Evolutionary conservation across 1,140 invertebrate species (phyloP).

Genomic region (Megalopta genalis): DNA sequence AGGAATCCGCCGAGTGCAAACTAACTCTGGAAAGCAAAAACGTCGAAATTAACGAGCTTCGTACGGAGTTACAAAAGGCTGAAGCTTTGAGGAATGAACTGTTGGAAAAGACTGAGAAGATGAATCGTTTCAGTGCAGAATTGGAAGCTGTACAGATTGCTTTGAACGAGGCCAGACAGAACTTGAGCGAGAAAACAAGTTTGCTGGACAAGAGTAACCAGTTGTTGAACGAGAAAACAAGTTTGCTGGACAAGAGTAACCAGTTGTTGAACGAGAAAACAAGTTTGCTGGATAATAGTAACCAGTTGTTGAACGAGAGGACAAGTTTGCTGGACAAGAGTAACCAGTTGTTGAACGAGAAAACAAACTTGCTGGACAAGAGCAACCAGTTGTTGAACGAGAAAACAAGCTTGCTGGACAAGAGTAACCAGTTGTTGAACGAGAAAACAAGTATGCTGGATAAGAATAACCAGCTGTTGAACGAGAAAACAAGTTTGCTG

Average conservation of each 20-base stretch:
- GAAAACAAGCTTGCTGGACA: constrained; percentile 44
- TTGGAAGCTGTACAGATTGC: constrained; percentile 5
- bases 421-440: no score
- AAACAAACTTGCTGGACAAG: constrained; percentile 42
- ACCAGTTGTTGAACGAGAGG: constrained; percentile 30
- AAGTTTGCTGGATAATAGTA: no score
- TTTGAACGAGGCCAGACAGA: constrained; percentile 24
- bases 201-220: constrained; percentile 25
- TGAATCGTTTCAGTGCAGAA: constrained; percentile 29
- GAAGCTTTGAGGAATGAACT: constrained; percentile 24
- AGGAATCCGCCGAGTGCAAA: constrained; percentile 20
- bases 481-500: constrained; percentile 38
- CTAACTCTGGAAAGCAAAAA: constrained; percentile 4
- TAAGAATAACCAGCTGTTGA: no score
- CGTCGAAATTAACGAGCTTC: constrained; percentile 6
- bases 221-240: constrained; percentile 32
- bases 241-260: no score
- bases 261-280: constrained; percentile 33
- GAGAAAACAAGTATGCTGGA: constrained; percentile 46
- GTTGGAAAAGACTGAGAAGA: constrained; percentile 15
- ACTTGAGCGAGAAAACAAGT: constrained; percentile 35
- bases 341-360: constrained; percentile 29
- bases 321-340: constrained; percentile 20
- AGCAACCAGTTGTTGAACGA: no score
- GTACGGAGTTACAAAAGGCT: background rate